Conservation (phyloP, 2,888 invertebrate genomes). For the Drosophila formosana region DNA sequence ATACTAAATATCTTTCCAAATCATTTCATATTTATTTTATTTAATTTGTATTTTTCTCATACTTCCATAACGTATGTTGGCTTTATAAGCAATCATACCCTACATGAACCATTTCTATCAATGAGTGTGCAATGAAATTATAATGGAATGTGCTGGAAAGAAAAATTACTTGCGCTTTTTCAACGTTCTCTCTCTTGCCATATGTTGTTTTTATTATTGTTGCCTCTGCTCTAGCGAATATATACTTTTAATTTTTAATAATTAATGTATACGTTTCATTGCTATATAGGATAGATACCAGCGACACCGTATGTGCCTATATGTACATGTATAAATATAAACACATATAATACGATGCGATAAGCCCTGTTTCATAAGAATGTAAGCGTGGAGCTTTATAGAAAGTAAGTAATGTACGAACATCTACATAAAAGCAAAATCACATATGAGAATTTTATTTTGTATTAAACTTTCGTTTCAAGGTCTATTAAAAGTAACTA, state of each 20-base stretch:
- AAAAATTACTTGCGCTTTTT: slow-evolving; percentile 25
- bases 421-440: neutral
- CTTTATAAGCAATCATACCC: neutral
- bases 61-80: too few species aligned
- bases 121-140: slow-evolving; percentile 7
- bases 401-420: slow-evolving; percentile 7
- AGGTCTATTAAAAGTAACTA: slow-evolving; percentile 6
- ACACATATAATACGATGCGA: slow-evolving; percentile 21
- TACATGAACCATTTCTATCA: neutral
- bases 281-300: slow-evolving; percentile 15
- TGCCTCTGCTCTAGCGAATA: slow-evolving; percentile 4
- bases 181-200: slow-evolving; percentile 1
- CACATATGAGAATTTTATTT: neutral
- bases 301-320: neutral
- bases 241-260: slow-evolving; percentile 37
- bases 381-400: slow-evolving; percentile 10
- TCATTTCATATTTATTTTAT: neutral
- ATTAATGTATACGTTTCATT: slow-evolving; percentile 26
- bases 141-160: slow-evolving; percentile 32
- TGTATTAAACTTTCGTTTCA: slow-evolving; percentile 11
- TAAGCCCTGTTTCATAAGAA: slow-evolving; percentile 41
- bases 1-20: neutral
- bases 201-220: slow-evolving; percentile 6
- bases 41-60: neutral
- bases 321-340: slow-evolving; percentile 5